These are phyloP conservation scores for Oscarella lobularis DNA, from an alignment of 37 sponge, comb jelly and placozoan species.

Conservation along the genomic window DNA sequence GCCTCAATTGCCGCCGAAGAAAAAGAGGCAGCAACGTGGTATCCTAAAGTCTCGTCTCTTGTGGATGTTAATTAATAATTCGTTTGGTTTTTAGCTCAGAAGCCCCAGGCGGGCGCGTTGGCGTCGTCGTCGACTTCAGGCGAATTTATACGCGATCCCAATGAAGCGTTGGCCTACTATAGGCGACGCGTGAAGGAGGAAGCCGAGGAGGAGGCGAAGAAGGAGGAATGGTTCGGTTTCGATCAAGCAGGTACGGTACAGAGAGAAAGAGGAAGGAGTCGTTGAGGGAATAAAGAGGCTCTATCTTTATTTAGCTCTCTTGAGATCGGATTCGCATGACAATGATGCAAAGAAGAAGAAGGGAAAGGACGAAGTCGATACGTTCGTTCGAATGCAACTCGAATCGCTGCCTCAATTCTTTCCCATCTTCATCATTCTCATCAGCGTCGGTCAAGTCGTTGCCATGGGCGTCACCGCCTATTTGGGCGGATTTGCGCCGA, in stretches of 20 bases:
- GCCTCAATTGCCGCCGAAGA: no score
- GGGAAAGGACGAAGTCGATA: not conserved
- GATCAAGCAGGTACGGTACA: not conserved
- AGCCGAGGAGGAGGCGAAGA: constrained; percentile 5
- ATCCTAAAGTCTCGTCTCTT: no score
- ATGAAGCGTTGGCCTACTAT: constrained; percentile 14
- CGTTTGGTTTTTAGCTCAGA: no score
- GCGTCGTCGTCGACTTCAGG: no score
- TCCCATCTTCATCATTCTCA: constrained; percentile 71
- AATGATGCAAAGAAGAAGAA: not conserved
- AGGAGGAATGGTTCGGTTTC: not conserved
- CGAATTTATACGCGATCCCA: constrained; percentile 1
- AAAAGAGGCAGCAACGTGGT: no score
- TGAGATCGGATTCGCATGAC: no score
- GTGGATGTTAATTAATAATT: no score
- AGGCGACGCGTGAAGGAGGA: constrained; percentile 5
- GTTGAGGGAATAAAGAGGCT: not conserved
- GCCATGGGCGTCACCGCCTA: constrained; percentile 25
- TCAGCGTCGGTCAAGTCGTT: constrained; percentile 51
- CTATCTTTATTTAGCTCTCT: no score
- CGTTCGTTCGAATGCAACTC: not conserved
- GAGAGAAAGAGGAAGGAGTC: not conserved
- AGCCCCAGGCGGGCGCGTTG: no score
- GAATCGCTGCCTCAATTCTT: constrained; percentile 24
- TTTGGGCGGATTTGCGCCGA: constrained; percentile 28